phyloP scores from a whole-genome alignment of 2,888 invertebrate species.

The Epistrophe eligans region DNA sequence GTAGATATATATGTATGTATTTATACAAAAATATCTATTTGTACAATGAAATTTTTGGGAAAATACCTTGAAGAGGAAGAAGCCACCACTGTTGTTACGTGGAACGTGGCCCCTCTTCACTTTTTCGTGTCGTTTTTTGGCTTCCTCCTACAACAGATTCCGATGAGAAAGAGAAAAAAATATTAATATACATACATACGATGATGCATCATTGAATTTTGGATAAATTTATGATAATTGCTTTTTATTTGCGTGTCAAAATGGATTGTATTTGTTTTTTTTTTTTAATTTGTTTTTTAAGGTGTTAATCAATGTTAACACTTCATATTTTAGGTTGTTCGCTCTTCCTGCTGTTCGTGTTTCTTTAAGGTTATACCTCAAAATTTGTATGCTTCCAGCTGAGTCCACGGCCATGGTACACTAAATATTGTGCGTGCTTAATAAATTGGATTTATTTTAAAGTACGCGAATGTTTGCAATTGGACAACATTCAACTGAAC shows the following conservation, averaged over 20 bases:
- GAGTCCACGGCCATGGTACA: not conserved
- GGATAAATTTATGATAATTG: constrained; percentile 67
- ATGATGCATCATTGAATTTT: constrained; percentile 25
- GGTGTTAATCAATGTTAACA: constrained; percentile 52
- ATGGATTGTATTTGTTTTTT: not conserved
- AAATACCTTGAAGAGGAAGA: constrained; percentile 74
- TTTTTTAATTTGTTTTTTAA: not conserved
- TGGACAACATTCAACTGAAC: not conserved
- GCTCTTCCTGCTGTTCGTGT: not conserved
- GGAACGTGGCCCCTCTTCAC: constrained; percentile 36
- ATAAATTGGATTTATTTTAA: not conserved
- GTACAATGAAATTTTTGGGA: constrained; percentile 69
- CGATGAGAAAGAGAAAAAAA: not conserved
- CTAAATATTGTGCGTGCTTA: not conserved
- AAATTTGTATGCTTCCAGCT: constrained; percentile 2
- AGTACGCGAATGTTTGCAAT: not conserved
- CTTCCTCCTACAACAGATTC: constrained; percentile 55
- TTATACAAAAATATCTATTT: constrained; percentile 28
- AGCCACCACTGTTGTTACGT: constrained; percentile 63
- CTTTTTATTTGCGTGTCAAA: constrained; percentile 58
- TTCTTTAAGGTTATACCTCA: not conserved
- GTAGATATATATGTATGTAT: constrained; percentile 13
- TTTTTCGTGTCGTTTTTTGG: constrained; percentile 29
- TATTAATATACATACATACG: not conserved
- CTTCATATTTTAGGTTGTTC: constrained; percentile 52